Evolutionary conservation across 2,797 vertebrate genomes (phyloP), one percentile per base, ranked within the genome.

Genomic region (Triplophysa bombifrons): DNA sequence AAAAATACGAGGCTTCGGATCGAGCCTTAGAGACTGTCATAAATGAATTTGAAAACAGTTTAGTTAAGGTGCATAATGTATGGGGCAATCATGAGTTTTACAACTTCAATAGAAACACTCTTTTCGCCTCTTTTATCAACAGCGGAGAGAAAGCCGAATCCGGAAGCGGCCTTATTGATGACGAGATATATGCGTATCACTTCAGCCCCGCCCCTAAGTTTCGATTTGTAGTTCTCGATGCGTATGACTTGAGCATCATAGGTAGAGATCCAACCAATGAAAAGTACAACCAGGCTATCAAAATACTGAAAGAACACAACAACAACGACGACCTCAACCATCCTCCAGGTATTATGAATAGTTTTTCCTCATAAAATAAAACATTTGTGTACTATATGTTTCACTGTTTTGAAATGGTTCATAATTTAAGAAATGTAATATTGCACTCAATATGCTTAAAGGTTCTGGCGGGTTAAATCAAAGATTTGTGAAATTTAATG

Each of bases 11-110:
- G 27, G 78, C 89, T 3, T 94, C 97, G 0, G 91, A 94, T 2
- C 58, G 25, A 0, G 94, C 97, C 0, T 88, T 98, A 27, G 87
- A 88, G 63, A 74, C 78, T 2, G 95, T 98, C 44, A 82, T 98
- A 86, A 73, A 58, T 0, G 92, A 88, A 27, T 91, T 98, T 81
- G 53, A 88, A 73, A 87, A 73, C 82, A 79, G 92, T 34, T 80
- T 83, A 0, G 85, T 74, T 41, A 87, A 92, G n/a, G 93, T 96
- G 0, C 95, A 97, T 75, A 96, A 98, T n/a, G 91, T 94, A 0
- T 98, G 97, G 97, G 97, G 97, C 0, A 98, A 99, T 86, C 97
- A 99, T 25, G 97, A 99, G 87, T 92, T 98, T 4, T 99, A 98
- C 19, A 98, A 98, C 89, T 99, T 98, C 90, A 94, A 88, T 84